These are phyloP conservation scores for Pollenia angustigena DNA, from an alignment of 2,888 invertebrate species.

Conservation along the genomic window DNA sequence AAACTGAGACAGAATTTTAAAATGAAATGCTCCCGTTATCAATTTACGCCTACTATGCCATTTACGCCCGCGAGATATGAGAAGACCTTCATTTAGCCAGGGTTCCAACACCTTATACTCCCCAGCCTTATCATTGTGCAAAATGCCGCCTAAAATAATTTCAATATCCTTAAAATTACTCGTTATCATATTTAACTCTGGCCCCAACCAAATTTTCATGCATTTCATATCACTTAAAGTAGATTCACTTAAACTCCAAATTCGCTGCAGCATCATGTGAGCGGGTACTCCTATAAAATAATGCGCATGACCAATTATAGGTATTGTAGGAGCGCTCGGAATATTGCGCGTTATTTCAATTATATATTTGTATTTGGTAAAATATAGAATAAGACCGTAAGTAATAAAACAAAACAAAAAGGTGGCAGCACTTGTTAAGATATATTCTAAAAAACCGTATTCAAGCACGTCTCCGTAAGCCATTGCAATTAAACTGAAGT, in stretches of 20 bases:
- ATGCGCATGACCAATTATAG: conserved; percentile 85
- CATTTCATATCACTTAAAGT: conserved; percentile 70
- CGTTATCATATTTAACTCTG: conserved; percentile 74
- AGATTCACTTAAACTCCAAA: conserved; percentile 71
- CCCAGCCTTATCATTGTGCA: conserved; percentile 73
- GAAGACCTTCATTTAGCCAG: conserved; percentile 78
- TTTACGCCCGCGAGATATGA: conserved; percentile 81
- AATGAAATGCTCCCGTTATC: conserved; percentile 91
- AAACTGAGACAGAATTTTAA: conserved; percentile 89
- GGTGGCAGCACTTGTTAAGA: neutral
- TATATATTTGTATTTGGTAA: conserved; percentile 78
- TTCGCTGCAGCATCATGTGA: conserved; percentile 77
- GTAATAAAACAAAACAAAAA: conserved; percentile 32
- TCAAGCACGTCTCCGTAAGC: conserved; percentile 64
- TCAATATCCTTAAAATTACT: conserved; percentile 72
- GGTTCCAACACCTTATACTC: conserved; percentile 75
- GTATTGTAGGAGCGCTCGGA: conserved; percentile 83
- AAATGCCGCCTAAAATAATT: conserved; percentile 70
- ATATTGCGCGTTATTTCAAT: conserved; percentile 77
- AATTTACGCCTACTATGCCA: conserved; percentile 89
- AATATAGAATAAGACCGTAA: conserved; percentile 74
- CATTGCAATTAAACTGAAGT: conserved; percentile 44
- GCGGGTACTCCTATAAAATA: conserved; percentile 84
- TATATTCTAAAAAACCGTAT: conserved; percentile 6
- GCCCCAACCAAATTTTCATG: conserved; percentile 75